Conservation (phyloP, 2,888 invertebrate species). For the Ichneumoninae sp. region DNA sequence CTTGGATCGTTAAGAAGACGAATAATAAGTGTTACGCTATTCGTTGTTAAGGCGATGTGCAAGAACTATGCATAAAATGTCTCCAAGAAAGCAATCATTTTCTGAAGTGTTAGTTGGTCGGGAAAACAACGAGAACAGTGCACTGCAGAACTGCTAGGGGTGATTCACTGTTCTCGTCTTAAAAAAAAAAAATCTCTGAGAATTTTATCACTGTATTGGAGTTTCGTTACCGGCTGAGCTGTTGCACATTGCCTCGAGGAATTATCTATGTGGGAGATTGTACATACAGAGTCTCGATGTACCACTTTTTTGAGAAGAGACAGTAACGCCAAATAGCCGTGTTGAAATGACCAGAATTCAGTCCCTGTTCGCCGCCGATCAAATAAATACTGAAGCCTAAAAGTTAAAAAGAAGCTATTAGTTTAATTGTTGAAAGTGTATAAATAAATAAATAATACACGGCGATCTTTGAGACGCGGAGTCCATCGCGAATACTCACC, state of each 20-base stretch:
- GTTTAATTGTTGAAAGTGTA: not conserved
- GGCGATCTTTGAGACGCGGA: not conserved
- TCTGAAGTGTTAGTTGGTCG: too few species aligned
- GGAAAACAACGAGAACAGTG: too few species aligned
- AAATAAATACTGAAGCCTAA: constrained; percentile 77
- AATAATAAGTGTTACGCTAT: not conserved
- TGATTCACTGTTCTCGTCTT: too few species aligned
- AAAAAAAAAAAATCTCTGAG: too few species aligned
- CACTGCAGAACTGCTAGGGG: too few species aligned
- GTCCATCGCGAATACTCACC: constrained; percentile 64
- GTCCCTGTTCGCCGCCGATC: constrained; percentile 76
- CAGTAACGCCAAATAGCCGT: constrained; percentile 77
- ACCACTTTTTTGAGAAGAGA: constrained; percentile 77
- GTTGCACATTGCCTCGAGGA: not conserved
- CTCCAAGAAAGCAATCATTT: too few species aligned
- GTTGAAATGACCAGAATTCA: constrained; percentile 76
- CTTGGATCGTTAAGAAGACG: constrained; percentile 55
- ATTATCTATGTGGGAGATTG: not conserved
- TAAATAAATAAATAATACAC: not conserved
- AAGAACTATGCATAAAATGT: too few species aligned
- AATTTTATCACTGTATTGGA: too few species aligned
- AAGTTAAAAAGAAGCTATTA: not conserved
- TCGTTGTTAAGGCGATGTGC: not conserved
- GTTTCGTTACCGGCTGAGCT: too few species aligned
- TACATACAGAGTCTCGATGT: constrained; percentile 72